Percentiles rank a stretch among this genome's conserved stretches.
These are phyloP conservation scores for Craniophora ligustri DNA, from an alignment of 2,888 invertebrate genomes.

Conservation along the genomic window DNA sequence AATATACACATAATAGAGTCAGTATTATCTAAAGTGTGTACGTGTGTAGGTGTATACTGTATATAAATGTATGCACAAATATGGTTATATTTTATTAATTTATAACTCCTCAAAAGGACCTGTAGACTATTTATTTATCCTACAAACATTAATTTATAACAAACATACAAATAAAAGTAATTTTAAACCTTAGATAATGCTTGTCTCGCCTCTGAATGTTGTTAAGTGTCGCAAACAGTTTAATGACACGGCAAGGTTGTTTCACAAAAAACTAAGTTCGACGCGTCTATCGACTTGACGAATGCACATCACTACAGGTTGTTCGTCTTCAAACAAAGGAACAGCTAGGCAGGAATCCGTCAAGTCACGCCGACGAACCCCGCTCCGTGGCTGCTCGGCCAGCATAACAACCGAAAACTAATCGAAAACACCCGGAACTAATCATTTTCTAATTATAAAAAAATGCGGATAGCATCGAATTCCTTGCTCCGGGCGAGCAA, in stretches of 20 bases:
- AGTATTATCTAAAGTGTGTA: constrained; percentile 32
- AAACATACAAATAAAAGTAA: constrained; percentile 12
- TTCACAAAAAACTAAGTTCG: constrained; percentile 39
- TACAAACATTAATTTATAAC: not conserved
- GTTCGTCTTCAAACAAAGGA: constrained; percentile 77
- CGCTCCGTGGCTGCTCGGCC: constrained; percentile 56
- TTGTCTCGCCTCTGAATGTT: constrained; percentile 25
- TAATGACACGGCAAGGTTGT: constrained; percentile 49
- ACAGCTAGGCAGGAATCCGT: constrained; percentile 78
- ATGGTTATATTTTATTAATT: constrained; percentile 27
- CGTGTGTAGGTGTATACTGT: constrained; percentile 12
- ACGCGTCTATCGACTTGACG: constrained; percentile 50
- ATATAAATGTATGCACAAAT: constrained; percentile 19
- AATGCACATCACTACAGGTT: constrained; percentile 61
- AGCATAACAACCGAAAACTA: constrained; percentile 79
- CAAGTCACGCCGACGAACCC: constrained; percentile 77
- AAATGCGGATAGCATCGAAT: constrained; percentile 75
- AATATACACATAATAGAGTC: constrained; percentile 10
- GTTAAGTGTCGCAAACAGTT: constrained; percentile 43
- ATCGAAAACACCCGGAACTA: constrained; percentile 86
- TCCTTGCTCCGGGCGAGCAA: constrained; percentile 62
- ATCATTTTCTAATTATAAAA: constrained; percentile 83
- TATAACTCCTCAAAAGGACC: not conserved
- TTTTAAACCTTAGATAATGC: constrained; percentile 23
- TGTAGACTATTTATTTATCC: constrained; percentile 17